These are phyloP conservation scores for Galbula dea DNA, from an alignment of 2,113 vertebrate genomes.

Conservation along the genomic window DNA sequence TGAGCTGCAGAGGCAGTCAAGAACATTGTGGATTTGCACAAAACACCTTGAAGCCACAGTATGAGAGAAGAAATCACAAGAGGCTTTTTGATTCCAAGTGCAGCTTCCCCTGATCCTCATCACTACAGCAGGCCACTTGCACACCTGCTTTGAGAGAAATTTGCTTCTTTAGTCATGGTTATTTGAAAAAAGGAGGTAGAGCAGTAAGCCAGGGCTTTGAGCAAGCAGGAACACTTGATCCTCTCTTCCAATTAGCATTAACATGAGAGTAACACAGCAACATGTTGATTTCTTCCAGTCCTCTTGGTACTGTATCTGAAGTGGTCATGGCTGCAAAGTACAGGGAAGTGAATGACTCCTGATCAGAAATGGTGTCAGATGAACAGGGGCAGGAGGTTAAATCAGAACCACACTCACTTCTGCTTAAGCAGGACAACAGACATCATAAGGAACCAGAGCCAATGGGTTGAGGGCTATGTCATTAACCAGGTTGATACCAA, in stretches of 20 bases:
- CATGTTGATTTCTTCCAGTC: neutral
- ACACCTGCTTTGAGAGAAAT: neutral
- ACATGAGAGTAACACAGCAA: neutral
- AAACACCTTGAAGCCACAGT: neutral
- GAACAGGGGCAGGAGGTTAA: neutral
- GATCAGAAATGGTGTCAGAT: neutral
- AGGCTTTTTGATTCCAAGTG: neutral
- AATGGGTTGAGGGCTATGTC: neutral
- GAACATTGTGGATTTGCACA: rapidly evolving
- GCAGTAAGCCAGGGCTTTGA: neutral
- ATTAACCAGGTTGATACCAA: neutral
- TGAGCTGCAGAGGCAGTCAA: neutral
- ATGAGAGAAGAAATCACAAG: neutral
- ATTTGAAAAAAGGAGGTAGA: neutral
- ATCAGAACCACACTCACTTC: neutral
- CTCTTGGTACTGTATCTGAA: neutral
- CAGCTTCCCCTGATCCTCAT: neutral
- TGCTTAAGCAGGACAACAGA: neutral
- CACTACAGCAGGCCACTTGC: neutral
- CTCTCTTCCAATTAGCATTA: neutral
- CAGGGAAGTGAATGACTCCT: neutral
- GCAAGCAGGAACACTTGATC: neutral
- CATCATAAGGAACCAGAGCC: neutral
- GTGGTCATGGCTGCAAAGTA: neutral
- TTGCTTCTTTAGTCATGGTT: neutral